phyloP scores from a whole-genome alignment of 2,888 invertebrate genomes.

The Papilio elwesi region DNA sequence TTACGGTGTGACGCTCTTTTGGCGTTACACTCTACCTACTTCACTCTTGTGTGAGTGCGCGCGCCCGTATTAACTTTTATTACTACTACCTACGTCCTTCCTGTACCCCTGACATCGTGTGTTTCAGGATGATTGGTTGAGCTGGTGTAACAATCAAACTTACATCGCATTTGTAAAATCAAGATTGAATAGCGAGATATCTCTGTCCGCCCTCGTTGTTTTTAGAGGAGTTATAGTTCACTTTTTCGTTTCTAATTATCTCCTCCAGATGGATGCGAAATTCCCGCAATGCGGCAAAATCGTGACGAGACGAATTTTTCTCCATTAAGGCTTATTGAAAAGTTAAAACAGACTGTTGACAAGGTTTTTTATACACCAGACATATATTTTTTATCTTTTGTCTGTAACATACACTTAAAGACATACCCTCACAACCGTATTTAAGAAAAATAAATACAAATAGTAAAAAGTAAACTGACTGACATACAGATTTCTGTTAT shows the following conservation, averaged over 20 bases:
- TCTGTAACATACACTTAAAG: neutral
- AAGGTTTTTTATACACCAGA: neutral
- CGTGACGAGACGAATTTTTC: constrained; percentile 13
- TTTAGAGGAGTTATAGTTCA: neutral
- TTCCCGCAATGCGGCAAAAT: constrained; percentile 25
- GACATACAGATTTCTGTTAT: too few species aligned
- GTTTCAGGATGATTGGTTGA: too few species aligned
- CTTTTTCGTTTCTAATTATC: constrained; percentile 6
- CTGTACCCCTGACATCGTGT: too few species aligned
- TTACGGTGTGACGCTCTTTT: too few species aligned
- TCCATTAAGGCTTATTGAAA: constrained; percentile 13
- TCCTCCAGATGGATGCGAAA: constrained; percentile 8
- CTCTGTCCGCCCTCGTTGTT: neutral
- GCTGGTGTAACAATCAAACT: too few species aligned
- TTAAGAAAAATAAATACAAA: too few species aligned
- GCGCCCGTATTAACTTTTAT: too few species aligned
- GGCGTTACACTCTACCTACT: too few species aligned
- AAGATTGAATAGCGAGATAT: neutral
- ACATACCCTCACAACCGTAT: neutral
- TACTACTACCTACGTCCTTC: too few species aligned
- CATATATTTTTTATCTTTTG: neutral
- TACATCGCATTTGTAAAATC: too few species aligned
- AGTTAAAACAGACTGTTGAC: neutral
- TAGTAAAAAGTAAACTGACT: too few species aligned
- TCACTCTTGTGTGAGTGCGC: too few species aligned